Percentiles rank a stretch among this genome's conserved stretches.
These are phyloP conservation scores for Salticus scenicus DNA, from an alignment of 2,888 invertebrate genomes.

Conservation along the genomic window DNA sequence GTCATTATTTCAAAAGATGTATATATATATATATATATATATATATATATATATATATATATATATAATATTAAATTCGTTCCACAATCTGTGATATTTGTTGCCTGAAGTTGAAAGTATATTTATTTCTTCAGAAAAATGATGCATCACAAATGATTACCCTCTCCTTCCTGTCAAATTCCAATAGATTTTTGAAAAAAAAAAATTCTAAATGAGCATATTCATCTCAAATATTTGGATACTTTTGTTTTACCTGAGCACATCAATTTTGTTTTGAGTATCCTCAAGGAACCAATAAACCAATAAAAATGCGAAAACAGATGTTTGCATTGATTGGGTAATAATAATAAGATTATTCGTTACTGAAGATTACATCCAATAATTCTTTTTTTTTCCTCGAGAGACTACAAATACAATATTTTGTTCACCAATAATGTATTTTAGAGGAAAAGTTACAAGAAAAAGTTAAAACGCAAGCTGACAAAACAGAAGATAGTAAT, in stretches of 20 bases:
- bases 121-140: no score
- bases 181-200: no score
- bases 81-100: not conserved
- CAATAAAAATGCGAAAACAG: slow-evolving; percentile 63
- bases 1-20: no score
- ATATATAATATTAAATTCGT: not conserved
- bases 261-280: slow-evolving; percentile 51
- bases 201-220: not conserved
- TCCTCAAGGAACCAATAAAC: slow-evolving; percentile 50
- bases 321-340: slow-evolving; percentile 61
- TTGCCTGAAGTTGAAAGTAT: no score
- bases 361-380: slow-evolving; percentile 46
- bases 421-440: not conserved
- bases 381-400: slow-evolving; percentile 50
- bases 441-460: not conserved
- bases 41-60: slow-evolving; percentile 17
- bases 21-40: slow-evolving; percentile 8
- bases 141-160: not conserved
- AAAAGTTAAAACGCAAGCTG: no score
- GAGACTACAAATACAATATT: slow-evolving; percentile 20
- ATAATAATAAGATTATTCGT: slow-evolving; percentile 67
- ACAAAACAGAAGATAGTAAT: no score
- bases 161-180: not conserved
- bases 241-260: slow-evolving; percentile 43
- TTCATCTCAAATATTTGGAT: slow-evolving; percentile 24